Evolutionary conservation across 2,797 vertebrate genomes (phyloP), one percentile per base, ranked within the genome.

Genomic region (Cyprinella venusta): DNA sequence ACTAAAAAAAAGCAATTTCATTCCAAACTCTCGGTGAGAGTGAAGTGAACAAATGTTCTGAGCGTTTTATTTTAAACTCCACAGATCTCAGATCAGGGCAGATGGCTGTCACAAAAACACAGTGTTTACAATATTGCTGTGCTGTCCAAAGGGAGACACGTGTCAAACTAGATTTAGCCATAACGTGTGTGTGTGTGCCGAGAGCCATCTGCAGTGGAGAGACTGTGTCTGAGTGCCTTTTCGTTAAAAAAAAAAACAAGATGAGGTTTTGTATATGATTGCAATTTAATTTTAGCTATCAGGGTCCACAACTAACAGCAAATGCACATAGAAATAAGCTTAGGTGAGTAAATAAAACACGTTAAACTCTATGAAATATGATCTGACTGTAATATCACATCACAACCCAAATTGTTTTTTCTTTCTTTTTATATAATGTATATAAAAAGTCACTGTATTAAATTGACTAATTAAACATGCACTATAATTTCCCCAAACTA

Each of bases 111-210:
- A 13, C 52, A 64, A 65, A 78, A 42, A 61, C 61, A 72, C 72
- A 59, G 68, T 15, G 36, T 45, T 77, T 78, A 38, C 59, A 72
- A 56, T 84, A 81, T 82, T 63, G 19, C 63, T 26, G 19, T 24
- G 70, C 80, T 48, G 78, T 64, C 69, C 40, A 42, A 76, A 74
- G 24, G 33, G 61, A 82, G 69, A 79, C 48, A 5, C 15, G 67
- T 48, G 50, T 64, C 74, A 15, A n/a, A 78, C 76, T 1, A 12
- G 40, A 81, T 76, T 77, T 75, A 45, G 36, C 54, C 77, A 21
- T 33, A 24, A 5, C 16, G 8, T 59, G 21, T 70, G 48, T 54
- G 33, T 38, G 71, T 84, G 80, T 13, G 40, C 36, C 36, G 36
- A 36, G 8, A 8, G 40, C 69, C 45, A 71, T 71, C 45, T 72